Percentiles rank a stretch among this genome's conserved stretches.
These are phyloP conservation scores for Megathymus violae DNA, from an alignment of 1,140 invertebrate species.

Conservation along the genomic window DNA sequence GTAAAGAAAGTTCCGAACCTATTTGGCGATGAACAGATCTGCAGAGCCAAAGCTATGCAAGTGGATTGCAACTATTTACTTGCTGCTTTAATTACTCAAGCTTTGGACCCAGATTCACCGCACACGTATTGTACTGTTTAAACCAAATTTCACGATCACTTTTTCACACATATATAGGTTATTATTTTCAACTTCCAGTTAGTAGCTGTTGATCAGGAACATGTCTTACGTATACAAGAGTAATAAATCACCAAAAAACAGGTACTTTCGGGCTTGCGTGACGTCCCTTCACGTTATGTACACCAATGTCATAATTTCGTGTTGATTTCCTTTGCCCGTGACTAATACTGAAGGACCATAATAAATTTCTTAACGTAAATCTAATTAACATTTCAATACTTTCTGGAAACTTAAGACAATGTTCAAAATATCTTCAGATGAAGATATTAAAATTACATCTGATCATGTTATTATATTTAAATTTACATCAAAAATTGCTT, in stretches of 20 bases:
- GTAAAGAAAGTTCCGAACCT: too few relatives aligned
- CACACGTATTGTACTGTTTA: too few relatives aligned
- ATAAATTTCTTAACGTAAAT: conserved; percentile 56
- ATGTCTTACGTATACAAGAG: conserved; percentile 3
- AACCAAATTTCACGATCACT: too few relatives aligned
- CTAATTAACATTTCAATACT: conserved; percentile 5
- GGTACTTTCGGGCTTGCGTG: conserved; percentile 62
- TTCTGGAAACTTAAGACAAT: neutral
- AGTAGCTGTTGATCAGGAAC: neutral
- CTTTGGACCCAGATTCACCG: too few relatives aligned
- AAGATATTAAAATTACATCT: too few relatives aligned
- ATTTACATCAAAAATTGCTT: too few relatives aligned
- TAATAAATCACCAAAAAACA: conserved; percentile 78
- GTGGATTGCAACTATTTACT: too few relatives aligned
- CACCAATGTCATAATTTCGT: conserved; percentile 77
- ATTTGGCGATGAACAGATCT: too few relatives aligned
- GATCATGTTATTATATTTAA: too few relatives aligned
- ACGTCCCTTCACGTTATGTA: conserved; percentile 56
- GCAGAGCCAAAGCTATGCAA: too few relatives aligned
- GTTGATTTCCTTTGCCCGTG: conserved; percentile 68
- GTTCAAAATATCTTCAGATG: neutral
- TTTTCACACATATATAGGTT: too few relatives aligned
- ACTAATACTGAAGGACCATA: conserved; percentile 62
- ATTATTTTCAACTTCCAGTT: neutral
- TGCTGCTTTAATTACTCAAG: too few relatives aligned